Base-by-base conservation (phyloP, 2,797 vertebrate genomes). In the Chiroxiphia lanceolata region DNA sequence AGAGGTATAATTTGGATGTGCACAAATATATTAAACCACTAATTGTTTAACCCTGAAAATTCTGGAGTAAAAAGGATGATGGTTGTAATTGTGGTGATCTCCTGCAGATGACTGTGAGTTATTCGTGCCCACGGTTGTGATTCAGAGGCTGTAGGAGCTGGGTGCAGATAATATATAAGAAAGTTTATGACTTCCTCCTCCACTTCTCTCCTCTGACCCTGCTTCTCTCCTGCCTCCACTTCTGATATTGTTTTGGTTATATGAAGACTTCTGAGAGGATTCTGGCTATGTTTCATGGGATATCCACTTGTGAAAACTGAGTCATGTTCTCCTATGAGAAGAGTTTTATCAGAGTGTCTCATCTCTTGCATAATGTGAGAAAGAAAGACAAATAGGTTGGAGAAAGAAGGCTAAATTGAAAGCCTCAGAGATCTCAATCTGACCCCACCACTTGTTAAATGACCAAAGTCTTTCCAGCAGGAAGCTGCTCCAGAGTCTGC, bases 141-240 rank as follows among this genome's bases (percentile, higher is more conserved):
- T 87, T 96, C 93, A 97, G 83, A 94, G 51, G 31, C 83, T 76
- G 88, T 72, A 90, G 78, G 86, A 85, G 51, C 29, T 84, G 40
- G 21, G 83, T 93, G 75, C 64, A 95, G 45, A 92, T 80, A 67
- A 87, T 36, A 59, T n/a, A 64, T 38, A 91, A 48, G 63, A 68
- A 94, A 74, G 17, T 63, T 89, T 80, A 83, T 65, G 2, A 89
- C 81, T 94, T 94, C 94, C 92, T 84, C 75, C 68, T 90, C 36
- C 64, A 77, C 71, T 90, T 89, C 57, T 90, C n/a, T 57, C 19
- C 36, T 72, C 53, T 74, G 71, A 80, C 71, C 57, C 64, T 45
- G 26, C 70, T 87, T 84, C 70, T 88, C 74, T 90, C 36, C 74
- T 91, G 45, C 44, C 59, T 90, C 63, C 40, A 65, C 47, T 77